Evolutionary conservation across 2,113 vertebrate genomes (phyloP).

Genomic region (Phyllopteryx taeniolatus): DNA sequence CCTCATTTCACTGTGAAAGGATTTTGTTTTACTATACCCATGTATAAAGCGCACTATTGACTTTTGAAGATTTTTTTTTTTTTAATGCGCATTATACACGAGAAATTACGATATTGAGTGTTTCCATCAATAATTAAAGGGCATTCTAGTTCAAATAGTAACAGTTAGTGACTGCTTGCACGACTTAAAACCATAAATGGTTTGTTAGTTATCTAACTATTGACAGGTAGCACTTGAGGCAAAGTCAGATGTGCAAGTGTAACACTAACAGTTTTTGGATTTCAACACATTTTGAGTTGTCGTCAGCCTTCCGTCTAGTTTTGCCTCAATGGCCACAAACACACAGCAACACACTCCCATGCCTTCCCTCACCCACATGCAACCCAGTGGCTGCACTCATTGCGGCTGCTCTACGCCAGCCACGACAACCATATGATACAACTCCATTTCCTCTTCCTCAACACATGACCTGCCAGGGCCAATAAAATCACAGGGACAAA

Average conservation of each 20-base stretch:
- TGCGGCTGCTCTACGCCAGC: slow-evolving; percentile 84
- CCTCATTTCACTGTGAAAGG: no score
- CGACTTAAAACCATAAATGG: background rate
- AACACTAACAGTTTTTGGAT: background rate
- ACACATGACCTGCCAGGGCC: slow-evolving; percentile 89
- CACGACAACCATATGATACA: slow-evolving; percentile 83
- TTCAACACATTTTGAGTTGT: background rate
- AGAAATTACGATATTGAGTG: no score
- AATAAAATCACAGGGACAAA: slow-evolving; percentile 59
- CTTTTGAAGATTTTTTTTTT: no score
- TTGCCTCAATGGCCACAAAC: slow-evolving; percentile 17
- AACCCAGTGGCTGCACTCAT: slow-evolving; percentile 68
- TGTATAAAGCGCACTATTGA: no score
- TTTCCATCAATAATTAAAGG: background rate
- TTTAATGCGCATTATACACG: no score
- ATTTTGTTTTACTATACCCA: no score
- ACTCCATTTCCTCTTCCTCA: slow-evolving; percentile 80
- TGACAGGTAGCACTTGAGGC: slow-evolving; percentile 2
- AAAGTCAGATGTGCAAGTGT: slow-evolving; percentile 6
- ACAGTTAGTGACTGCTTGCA: slow-evolving; percentile 7
- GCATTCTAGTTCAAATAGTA: background rate
- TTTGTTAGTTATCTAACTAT: slow-evolving; percentile 12
- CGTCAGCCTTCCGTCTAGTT: background rate
- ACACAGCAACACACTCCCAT: slow-evolving; percentile 45
- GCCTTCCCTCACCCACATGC: slow-evolving; percentile 81